Evolutionary conservation across 2,888 invertebrate genomes (phyloP), one percentile per base, ranked within the genome.

Genomic region (Agrilus biguttatus): DNA sequence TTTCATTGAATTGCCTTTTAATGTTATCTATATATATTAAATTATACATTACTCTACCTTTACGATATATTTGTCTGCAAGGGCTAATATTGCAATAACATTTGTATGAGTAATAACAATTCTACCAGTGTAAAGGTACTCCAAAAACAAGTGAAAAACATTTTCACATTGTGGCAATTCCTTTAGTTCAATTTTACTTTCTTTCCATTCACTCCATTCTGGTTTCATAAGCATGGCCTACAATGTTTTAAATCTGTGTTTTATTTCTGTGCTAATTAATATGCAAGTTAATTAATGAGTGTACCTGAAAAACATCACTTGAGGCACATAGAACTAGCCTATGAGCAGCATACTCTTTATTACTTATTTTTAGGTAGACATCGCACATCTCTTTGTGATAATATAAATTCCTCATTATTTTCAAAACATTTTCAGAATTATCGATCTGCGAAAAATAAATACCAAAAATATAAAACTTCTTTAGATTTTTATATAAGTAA

Each of bases 51-150:
- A 5, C 49, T 59, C 59, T 63, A 82, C 83, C 73, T 80, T 83
- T 12, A 95, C 88, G 69, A 92, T 90, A 66, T 95, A 95, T 68
- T 95, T 95, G 66, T 95, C 95, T 35, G 91, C 92, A 44, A 95
- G 69, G 8, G 85, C 85, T 41, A 95, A 71, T 52, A 93, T 79
- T 6, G 92, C 88, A 67, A 93, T 76, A 39, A 90, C 92, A 47
- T 83, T 83, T 42, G 77, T 75, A 51, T 89, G 79, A 6, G 85
- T 86, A 57, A 95, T 83, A 55, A 79, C 75, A 52, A 95, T 85
- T 66, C 83, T 82, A 35, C 93, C 95, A 0, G 90, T 90, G 68
- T 95, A 95, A 60, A 95, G 66, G 57, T 74, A 80, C 66, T 86
- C 83, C 19, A 95, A 70, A 65, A 95, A 93, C 58, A 83, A 79